These are phyloP conservation scores for Gandaritis pyraliata DNA, from an alignment of 2,888 invertebrate genomes.

Conservation along the genomic window DNA sequence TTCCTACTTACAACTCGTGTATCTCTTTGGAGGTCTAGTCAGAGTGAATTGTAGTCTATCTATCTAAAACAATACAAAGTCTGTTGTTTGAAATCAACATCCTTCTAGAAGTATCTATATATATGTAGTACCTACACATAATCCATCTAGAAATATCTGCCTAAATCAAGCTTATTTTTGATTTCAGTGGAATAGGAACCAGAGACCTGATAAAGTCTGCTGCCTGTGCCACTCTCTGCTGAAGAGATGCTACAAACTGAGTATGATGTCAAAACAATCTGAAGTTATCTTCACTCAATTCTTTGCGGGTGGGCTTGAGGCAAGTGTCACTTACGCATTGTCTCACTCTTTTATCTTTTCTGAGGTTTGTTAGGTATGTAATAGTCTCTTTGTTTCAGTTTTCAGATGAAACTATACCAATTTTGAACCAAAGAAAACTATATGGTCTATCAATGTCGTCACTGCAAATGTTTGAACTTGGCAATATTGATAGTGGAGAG, in stretches of 20 bases:
- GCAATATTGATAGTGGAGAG: neutral
- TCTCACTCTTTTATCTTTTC: too few species aligned
- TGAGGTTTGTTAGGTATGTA: too few species aligned
- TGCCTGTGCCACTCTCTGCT: conserved; percentile 17
- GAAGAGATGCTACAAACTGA: conserved; percentile 9
- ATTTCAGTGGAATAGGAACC: conserved; percentile 16
- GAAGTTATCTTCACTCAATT: conserved; percentile 20
- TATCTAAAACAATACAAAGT: too few species aligned
- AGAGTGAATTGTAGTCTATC: too few species aligned
- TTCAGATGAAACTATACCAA: conserved; percentile 20
- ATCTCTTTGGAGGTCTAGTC: too few species aligned
- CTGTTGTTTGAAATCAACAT: too few species aligned
- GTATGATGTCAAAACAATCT: conserved; percentile 10
- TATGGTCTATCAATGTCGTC: neutral
- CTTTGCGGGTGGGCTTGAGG: conserved; percentile 20
- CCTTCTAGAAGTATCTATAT: too few species aligned
- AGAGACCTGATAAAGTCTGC: conserved; percentile 14
- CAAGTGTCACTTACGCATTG: neutral
- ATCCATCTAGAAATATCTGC: too few species aligned
- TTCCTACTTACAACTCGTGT: too few species aligned
- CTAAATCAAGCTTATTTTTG: neutral
- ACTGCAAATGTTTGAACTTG: neutral
- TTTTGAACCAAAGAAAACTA: conserved; percentile 8
- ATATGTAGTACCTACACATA: too few species aligned
- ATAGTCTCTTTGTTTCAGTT: conserved; percentile 17